phyloP scores from a whole-genome alignment of 2,797 vertebrate genomes.

The Anableps anableps region DNA sequence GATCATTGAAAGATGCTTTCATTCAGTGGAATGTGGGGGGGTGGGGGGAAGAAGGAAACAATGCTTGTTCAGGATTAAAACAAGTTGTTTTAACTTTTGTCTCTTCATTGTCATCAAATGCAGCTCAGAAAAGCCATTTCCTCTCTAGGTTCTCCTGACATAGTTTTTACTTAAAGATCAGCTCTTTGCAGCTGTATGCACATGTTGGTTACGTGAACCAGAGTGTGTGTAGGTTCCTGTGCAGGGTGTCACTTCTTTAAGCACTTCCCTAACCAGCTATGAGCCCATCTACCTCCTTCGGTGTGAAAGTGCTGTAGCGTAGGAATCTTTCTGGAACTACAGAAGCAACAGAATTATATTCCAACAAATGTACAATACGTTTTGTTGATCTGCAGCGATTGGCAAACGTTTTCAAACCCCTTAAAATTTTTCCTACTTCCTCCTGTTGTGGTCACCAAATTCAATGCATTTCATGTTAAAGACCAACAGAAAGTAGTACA shows the following conservation, averaged over 20 bases:
- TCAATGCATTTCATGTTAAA: not conserved
- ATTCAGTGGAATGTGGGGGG: not conserved
- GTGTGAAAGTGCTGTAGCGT: not conserved
- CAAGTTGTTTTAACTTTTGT: not conserved
- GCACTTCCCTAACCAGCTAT: not conserved
- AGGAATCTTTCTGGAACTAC: not conserved
- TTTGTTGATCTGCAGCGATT: not conserved
- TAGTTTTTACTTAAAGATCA: not conserved
- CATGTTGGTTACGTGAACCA: not conserved
- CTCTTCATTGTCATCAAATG: not conserved
- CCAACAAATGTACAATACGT: not conserved
- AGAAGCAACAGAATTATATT: not conserved
- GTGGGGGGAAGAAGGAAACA: too few species aligned
- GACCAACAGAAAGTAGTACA: not conserved
- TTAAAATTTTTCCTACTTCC: not conserved
- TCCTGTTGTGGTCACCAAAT: not conserved
- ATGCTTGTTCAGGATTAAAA: not conserved
- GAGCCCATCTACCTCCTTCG: not conserved
- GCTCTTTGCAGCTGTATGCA: not conserved
- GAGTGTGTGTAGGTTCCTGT: not conserved
- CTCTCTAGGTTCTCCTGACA: not conserved
- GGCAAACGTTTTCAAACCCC: not conserved
- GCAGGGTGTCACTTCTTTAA: not conserved
- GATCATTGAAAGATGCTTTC: not conserved
- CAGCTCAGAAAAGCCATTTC: not conserved